Conservation (phyloP, 2,113 vertebrate genomes). For the Tetrao urogallus region DNA sequence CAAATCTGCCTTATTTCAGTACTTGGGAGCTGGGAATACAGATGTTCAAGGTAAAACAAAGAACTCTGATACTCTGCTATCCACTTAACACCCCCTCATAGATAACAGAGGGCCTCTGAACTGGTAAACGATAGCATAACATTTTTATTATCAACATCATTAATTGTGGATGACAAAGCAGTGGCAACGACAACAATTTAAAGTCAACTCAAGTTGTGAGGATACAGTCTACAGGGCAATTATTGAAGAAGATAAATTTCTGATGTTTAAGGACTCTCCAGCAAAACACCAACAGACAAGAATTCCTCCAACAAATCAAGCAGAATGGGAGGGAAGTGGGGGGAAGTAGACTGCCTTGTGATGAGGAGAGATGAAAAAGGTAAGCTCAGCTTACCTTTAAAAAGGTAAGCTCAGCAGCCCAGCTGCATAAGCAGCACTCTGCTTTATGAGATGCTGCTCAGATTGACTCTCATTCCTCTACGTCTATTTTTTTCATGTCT, state of each 20-base stretch:
- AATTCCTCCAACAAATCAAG: not conserved
- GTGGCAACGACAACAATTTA: constrained; percentile 49
- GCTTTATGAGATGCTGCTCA: not conserved
- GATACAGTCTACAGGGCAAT: not conserved
- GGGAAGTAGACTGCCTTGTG: not conserved
- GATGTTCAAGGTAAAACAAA: not conserved
- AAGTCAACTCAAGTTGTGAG: not conserved
- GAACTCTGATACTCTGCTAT: not conserved
- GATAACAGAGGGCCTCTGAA: not conserved
- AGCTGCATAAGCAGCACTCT: not conserved
- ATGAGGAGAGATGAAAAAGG: not conserved
- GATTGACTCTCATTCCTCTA: not conserved
- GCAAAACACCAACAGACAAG: not conserved
- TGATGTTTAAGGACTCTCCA: not conserved
- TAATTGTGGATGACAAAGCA: constrained; percentile 51
- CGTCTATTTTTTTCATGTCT: not conserved
- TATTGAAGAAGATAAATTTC: constrained; percentile 31
- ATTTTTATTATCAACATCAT: constrained; percentile 56
- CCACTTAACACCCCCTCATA: not conserved
- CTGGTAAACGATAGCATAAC: constrained; percentile 36
- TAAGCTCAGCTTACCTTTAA: not conserved
- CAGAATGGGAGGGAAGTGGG: not conserved
- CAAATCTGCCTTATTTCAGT: not conserved
- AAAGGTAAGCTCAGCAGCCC: not conserved
- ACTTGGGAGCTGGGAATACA: not conserved